Evolutionary conservation across 2,888 invertebrate genomes (phyloP).

Genomic region (Petrolisthes manimaculis): DNA sequence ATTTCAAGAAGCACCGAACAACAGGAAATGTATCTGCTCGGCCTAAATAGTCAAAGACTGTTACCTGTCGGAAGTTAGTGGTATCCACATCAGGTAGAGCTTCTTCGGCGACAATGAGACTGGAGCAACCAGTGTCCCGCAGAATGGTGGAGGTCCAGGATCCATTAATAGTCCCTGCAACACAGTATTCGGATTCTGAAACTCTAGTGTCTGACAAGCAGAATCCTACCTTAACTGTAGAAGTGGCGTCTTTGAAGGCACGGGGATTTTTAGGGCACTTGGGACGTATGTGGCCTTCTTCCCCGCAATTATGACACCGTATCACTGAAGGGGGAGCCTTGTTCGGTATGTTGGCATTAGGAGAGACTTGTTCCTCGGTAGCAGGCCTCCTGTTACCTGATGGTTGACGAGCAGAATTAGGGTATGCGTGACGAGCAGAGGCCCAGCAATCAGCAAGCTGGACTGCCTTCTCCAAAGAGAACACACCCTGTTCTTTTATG

Average conservation of each 20-base stretch:
- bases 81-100: slow-evolving; percentile 11
- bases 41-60: no score
- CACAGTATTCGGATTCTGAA: background rate
- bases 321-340: no score
- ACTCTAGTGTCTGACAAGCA: background rate
- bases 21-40: no score
- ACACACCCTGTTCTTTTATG: no score
- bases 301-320: background rate
- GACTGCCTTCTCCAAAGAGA: no score
- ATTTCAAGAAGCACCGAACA: no score
- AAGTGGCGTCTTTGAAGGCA: slow-evolving; percentile 11
- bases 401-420: background rate
- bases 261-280: slow-evolving; percentile 23
- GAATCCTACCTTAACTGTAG: background rate
- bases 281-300: slow-evolving; percentile 15
- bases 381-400: background rate
- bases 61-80: no score
- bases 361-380: no score
- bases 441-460: background rate
- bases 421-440: background rate
- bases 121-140: background rate
- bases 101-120: slow-evolving; percentile 23
- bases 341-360: no score
- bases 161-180: slow-evolving; percentile 23
- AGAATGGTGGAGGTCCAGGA: background rate